Evolutionary conservation across 2,113 vertebrate genomes (phyloP).

Genomic region (Menura novaehollandiae): DNA sequence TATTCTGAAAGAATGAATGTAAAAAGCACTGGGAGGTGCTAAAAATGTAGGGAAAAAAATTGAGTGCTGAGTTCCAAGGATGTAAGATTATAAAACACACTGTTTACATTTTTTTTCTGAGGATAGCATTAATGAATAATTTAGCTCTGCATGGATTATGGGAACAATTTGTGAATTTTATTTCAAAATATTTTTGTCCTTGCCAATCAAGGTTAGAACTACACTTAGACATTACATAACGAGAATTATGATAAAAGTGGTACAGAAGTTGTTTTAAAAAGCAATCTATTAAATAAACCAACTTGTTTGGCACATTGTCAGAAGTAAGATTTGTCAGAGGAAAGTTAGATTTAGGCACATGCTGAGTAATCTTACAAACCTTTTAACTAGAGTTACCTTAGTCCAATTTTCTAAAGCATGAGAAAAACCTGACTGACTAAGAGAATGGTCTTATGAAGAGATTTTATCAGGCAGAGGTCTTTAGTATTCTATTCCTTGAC

Average conservation of each 20-base stretch:
- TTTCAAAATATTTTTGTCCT: conserved; percentile 11
- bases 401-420: background rate
- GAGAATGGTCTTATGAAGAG: background rate
- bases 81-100: background rate
- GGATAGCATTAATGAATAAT: conserved; percentile 15
- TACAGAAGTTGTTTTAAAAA: background rate
- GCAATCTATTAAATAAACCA: background rate
- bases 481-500: background rate
- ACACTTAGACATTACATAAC: background rate
- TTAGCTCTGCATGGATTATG: background rate
- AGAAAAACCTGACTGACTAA: background rate
- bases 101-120: conserved; percentile 7
- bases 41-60: background rate
- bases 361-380: background rate
- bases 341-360: background rate
- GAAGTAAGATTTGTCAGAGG: background rate
- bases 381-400: background rate
- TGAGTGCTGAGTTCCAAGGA: background rate
- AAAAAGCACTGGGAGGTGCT: background rate
- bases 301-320: background rate
- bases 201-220: background rate
- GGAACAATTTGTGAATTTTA: background rate
- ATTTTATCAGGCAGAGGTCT: background rate
- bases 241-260: background rate
- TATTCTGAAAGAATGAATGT: background rate